Base-by-base conservation (phyloP, 1,140 invertebrate species). In the Agrypnia vestita region DNA sequence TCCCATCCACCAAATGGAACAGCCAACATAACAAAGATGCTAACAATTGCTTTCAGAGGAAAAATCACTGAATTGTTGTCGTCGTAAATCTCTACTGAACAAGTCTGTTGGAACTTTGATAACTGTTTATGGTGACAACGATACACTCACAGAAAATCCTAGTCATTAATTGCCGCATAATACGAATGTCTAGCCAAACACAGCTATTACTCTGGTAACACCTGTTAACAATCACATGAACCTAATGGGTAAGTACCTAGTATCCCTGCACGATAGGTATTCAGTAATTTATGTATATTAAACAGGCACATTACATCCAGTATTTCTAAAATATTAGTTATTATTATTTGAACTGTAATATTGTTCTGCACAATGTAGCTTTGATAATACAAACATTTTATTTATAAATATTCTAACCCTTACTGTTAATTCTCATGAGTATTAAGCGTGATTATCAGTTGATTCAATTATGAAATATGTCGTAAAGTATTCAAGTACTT, bases 281-380 rank as follows among this genome's bases (percentile, higher is more conserved):
- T 25, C n/a, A 55, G 53, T 71, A 74, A 69, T 55, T 15, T 74
- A 71, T 46, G 64, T 69, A 71, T 78, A 82, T 78, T 73, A 51
- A 83, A 83, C 82, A 83, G 82, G 82, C 82, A 83, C 82, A 79
- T 80, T 80, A 75, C 79, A 79, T 83, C 82, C 56, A 83, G 76
- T 83, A 78, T 74, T 74, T 79, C 74, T 78, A 78, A 46, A 75
- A 74, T 51, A 56, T 55, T n/a, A 15, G 43, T 49, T 73, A 79
- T 73, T 73, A 61, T 62, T 79, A 59, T 73, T 83, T 80, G 79
- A 76, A 80, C 82, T 83, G 78, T 83, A 75, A 79, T 82, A 82
- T 82, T 82, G 82, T 80, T 82, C 81, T 80, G 81, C 81, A 82
- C 80, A 74, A 82, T 69, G 71, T 82, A 78, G 80, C 76, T 56